These are phyloP conservation scores for Pachyuromys duprasi DNA, from an alignment of 2,797 vertebrate species.

Conservation along the genomic window DNA sequence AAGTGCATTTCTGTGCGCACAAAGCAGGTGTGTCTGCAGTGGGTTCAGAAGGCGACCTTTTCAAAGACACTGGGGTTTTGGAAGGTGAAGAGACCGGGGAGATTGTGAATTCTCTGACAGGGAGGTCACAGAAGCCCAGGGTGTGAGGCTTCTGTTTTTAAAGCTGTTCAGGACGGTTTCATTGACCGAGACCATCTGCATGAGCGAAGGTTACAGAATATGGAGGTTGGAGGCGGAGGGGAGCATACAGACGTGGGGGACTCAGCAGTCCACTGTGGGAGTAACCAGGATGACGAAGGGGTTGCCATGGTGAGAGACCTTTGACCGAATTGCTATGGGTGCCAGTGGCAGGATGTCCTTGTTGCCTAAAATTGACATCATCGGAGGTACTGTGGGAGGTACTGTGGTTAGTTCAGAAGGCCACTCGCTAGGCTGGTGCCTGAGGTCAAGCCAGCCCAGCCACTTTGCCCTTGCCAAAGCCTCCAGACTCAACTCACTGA, in stretches of 20 bases:
- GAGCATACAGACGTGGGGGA: rapidly evolving
- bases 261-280: rapidly evolving
- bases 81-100: not conserved
- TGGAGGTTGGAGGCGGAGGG: not conserved
- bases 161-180: not conserved
- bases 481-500: constrained; percentile 14
- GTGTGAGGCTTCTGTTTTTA: not conserved
- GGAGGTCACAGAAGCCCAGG: not conserved
- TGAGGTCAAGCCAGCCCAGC: not conserved
- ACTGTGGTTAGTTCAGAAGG: not conserved
- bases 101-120: not conserved
- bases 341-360: not conserved
- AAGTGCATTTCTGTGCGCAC: rapidly evolving
- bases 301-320: rapidly evolving
- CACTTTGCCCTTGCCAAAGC: not conserved
- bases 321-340: rapidly evolving
- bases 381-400: not conserved
- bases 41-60: not conserved
- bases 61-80: not conserved
- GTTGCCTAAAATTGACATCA: too few relatives aligned
- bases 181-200: not conserved
- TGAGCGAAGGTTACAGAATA: constrained; percentile 30
- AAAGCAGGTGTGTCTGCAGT: not conserved
- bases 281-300: not conserved
- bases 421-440: not conserved